Evolutionary conservation across 2,888 invertebrate species (phyloP).

Genomic region (Lepidonotus clava): DNA sequence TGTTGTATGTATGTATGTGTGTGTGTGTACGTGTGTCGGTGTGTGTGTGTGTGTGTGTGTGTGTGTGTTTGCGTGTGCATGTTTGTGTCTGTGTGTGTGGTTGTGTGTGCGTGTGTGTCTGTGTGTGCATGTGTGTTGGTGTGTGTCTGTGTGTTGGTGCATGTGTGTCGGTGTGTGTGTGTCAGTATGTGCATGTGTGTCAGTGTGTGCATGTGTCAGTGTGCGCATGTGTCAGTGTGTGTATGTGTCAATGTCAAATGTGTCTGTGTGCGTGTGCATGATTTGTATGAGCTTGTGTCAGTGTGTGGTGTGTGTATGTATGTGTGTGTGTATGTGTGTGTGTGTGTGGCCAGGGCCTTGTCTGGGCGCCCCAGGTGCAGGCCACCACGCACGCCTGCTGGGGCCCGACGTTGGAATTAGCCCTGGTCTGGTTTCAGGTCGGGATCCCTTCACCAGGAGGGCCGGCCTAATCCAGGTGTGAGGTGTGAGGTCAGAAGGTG

Average conservation of each 20-base stretch:
- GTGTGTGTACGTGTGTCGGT: background rate
- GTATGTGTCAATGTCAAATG: background rate
- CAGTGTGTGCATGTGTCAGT: background rate
- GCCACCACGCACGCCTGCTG: background rate
- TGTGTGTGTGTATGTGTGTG: background rate
- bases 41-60: background rate
- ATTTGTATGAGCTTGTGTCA: background rate
- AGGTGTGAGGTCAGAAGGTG: too few species aligned
- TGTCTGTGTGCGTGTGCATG: background rate
- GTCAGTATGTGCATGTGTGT: background rate
- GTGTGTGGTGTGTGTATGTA: background rate
- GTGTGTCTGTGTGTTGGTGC: background rate
- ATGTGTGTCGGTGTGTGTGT: background rate
- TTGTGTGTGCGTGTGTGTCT: background rate
- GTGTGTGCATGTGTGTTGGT: background rate
- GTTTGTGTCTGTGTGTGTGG: background rate
- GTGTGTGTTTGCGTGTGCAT: too few species aligned
- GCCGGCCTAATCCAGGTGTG: too few species aligned
- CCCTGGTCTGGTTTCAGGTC: too few species aligned
- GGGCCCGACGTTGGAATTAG: too few species aligned
- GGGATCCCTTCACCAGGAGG: too few species aligned
- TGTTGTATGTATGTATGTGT: background rate
- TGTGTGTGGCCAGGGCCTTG: background rate
- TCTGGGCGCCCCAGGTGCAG: background rate
- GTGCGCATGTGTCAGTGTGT: background rate